These are phyloP conservation scores for Tilapia sparmanii DNA, from an alignment of 2,113 vertebrate species.

Conservation along the genomic window DNA sequence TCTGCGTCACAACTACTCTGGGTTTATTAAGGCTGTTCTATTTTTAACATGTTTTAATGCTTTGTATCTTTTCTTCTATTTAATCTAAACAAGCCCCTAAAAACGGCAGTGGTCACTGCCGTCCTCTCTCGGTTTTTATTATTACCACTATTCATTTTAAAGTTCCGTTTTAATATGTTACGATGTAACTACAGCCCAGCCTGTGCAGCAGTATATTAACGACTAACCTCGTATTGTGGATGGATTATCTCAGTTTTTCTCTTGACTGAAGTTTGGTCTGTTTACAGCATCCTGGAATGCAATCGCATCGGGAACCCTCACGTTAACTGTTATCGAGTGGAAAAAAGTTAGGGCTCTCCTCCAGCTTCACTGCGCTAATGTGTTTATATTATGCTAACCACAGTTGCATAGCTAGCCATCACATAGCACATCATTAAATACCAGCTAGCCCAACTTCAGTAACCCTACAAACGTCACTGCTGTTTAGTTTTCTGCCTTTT, in stretches of 20 bases:
- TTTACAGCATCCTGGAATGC: neutral
- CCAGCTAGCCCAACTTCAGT: neutral
- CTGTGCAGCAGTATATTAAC: neutral
- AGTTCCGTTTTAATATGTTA: neutral
- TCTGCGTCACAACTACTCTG: no score
- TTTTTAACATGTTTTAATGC: no score
- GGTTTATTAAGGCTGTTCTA: no score
- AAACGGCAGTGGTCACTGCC: neutral
- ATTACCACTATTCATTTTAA: neutral
- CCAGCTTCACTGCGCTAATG: neutral
- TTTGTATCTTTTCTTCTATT: no score
- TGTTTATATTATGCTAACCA: neutral
- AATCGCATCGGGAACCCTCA: neutral
- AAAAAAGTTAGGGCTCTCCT: neutral
- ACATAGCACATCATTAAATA: neutral
- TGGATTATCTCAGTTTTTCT: neutral
- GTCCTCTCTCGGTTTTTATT: no score
- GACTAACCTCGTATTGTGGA: neutral
- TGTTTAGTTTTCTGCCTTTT: neutral
- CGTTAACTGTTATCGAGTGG: neutral
- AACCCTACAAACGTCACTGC: neutral
- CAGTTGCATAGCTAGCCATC: neutral
- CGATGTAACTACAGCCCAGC: neutral
- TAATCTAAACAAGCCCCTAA: neutral
- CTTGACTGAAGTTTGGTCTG: neutral